Evolutionary conservation across 2,797 vertebrate species (phyloP), one percentile per base, ranked within the genome.

Genomic region (Danio kyathit): DNA sequence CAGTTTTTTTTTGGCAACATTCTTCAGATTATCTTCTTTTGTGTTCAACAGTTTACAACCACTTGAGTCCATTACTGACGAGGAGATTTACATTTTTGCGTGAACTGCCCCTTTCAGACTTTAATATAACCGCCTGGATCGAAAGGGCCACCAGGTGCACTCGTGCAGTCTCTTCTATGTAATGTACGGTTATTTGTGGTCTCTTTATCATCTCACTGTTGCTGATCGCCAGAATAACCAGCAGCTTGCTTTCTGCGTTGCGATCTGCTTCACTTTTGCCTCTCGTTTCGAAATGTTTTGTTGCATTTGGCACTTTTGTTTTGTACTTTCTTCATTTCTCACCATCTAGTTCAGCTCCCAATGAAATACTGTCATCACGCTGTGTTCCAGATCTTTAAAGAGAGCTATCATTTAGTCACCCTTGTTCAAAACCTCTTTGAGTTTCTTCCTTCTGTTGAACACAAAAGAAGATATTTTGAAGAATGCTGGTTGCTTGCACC

Each of bases 241-340:
- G 49, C 41, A 12, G 14, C 13, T 54, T 54, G 3, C 59, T 64
- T 1, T 7, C 19, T 72, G 46, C n/a, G 3, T 56, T 19, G 6
- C 61, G 40, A 54, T 56, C 38, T 44, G 49, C 48, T 56, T 77
- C 52, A 67, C 40, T 29, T 48, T 67, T 67, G 16, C 64, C 19
- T 71, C 12, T 66, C 9, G 40, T 65, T 65, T 21, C 7, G 56
- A n/a, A 29, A 29, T 46, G 12, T 11, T 52, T 54, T 41, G 70
- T 21, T 73, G 73, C 9, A 16, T 29, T 44, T 67, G 46, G 41
- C 52, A 65, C 49, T 65, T 67, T 46, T 76, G 51, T 76, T 48
- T 46, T 29, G 4, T 65, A 19, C 6, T 13, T 9, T 29, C 49
- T 49, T 76, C n/a, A n/a, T 29, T 64, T 67, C 16, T 57, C 61